These are phyloP conservation scores for Phthorimaea operculella DNA, from an alignment of 1,140 invertebrate genomes.

Conservation along the genomic window DNA sequence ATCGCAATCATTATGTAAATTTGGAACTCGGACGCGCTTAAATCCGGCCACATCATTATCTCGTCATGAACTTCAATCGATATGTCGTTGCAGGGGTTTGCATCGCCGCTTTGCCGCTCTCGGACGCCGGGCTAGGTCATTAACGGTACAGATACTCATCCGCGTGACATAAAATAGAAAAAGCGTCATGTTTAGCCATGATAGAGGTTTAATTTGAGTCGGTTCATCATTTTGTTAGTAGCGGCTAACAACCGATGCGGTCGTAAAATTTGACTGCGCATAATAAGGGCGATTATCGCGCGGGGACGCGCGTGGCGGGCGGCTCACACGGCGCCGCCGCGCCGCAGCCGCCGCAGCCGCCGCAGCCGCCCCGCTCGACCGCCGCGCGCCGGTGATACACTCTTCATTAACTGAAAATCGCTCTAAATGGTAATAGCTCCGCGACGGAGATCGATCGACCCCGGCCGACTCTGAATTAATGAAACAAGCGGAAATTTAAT, in stretches of 20 bases:
- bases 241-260: slow-evolving; percentile 47
- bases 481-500: slow-evolving; percentile 54
- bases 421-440: slow-evolving; percentile 46
- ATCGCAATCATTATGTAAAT: slow-evolving; percentile 64
- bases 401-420: slow-evolving; percentile 53
- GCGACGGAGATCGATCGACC: slow-evolving; percentile 27
- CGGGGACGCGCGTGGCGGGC: slow-evolving; percentile 32
- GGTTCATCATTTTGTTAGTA: slow-evolving; percentile 46
- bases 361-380: slow-evolving; percentile 25
- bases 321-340: slow-evolving; percentile 3
- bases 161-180: slow-evolving; percentile 31
- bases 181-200: slow-evolving; percentile 30
- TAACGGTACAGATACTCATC: slow-evolving; percentile 29
- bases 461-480: slow-evolving; percentile 33
- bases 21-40: slow-evolving; percentile 41
- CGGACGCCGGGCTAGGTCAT: slow-evolving; percentile 17
- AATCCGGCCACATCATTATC: slow-evolving; percentile 31
- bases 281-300: slow-evolving; percentile 54
- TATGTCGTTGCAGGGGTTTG: background rate
- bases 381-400: slow-evolving; percentile 38
- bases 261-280: slow-evolving; percentile 62
- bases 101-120: background rate
- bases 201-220: slow-evolving; percentile 40
- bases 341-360: too few species aligned
- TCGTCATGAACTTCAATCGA: slow-evolving; percentile 6